Evolutionary conservation across 2,888 invertebrate genomes (phyloP), one percentile per base, ranked within the genome.

Genomic region (Cybosia mesomella): DNA sequence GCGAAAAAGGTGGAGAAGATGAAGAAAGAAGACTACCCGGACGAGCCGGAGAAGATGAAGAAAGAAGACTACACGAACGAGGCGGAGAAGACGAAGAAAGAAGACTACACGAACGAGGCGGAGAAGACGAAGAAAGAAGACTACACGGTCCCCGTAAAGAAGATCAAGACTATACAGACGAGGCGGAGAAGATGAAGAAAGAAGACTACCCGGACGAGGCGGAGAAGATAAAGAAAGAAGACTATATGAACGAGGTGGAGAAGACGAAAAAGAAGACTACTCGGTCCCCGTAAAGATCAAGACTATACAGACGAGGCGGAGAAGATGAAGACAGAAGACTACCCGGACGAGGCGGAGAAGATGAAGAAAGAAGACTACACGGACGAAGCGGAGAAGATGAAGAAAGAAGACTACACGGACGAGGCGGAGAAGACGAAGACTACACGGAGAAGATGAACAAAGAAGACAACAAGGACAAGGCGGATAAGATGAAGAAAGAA

Each of bases 81-180:
- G 69, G 64, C 0, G 69, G 11, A 3, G 53, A 55, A 53, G 54
- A 60, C 4, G 39, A 57, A 57, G 32, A 0, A 39, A 11, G 43
- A 67, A 63, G 59, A 70, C 61, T 9, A 70, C 55, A 58, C 64
- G 2, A 66, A 70, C 58, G 70, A 73, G 64, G 58, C 0, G 73
- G 10, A 10, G 21, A 59, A 64, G 39, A 66, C 36, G 36, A 64
- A 11, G 65, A 9, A 9, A 24, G 67, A 71, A 64, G 55, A 71
- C 49, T 39, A 39, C 39, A 15, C 53, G 10, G 71, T 22, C 49
- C 53, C 39, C 32, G 58, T 2, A 39, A 7, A 39, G 58, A 58
- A 53, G 28, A 58, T 39, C 28, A 61, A 65, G 54, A 74, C 57
- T 11, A 66, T 62, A 57, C 70, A 10, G 68, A 66, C 64, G 64